Evolutionary conservation across 2,113 vertebrate genomes (phyloP).

Genomic region (Lanius ludovicianus): DNA sequence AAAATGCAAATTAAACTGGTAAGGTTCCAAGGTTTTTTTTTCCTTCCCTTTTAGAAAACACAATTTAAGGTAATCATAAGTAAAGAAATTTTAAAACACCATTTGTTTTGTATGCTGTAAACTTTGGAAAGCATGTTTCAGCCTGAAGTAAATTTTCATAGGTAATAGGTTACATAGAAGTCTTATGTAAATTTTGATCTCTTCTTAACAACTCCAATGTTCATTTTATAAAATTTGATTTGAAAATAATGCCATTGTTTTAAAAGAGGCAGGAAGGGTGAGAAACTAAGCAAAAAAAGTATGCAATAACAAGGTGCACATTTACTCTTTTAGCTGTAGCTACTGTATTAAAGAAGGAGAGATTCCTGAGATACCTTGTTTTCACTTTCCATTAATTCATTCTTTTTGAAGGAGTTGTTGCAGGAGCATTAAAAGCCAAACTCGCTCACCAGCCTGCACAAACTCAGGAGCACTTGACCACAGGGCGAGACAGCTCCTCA

Average conservation of each 20-base stretch:
- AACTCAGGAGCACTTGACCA: slow-evolving; percentile 34
- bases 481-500: neutral
- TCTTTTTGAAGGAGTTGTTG: neutral
- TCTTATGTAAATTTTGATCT: slow-evolving; percentile 61
- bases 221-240: neutral
- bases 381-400: neutral
- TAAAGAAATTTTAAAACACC: slow-evolving; percentile 61
- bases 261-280: neutral
- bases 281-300: neutral
- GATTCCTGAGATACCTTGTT: neutral
- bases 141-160: slow-evolving; percentile 59
- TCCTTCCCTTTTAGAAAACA: slow-evolving; percentile 34
- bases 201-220: slow-evolving; percentile 26
- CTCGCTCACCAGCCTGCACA: neutral
- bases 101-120: slow-evolving; percentile 62
- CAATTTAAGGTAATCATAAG: slow-evolving; percentile 69
- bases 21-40: slow-evolving; percentile 64
- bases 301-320: neutral
- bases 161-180: slow-evolving; percentile 46
- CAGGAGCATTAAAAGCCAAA: slow-evolving; percentile 12
- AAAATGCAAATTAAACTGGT: slow-evolving; percentile 81
- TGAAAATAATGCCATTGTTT: slow-evolving; percentile 49
- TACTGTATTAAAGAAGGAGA: neutral
- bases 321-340: neutral
- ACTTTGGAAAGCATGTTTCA: slow-evolving; percentile 56